Percentiles rank a stretch among this genome's conserved stretches.
phyloP scores from a whole-genome alignment of 2,797 vertebrate species.

The Hirundo rustica region DNA sequence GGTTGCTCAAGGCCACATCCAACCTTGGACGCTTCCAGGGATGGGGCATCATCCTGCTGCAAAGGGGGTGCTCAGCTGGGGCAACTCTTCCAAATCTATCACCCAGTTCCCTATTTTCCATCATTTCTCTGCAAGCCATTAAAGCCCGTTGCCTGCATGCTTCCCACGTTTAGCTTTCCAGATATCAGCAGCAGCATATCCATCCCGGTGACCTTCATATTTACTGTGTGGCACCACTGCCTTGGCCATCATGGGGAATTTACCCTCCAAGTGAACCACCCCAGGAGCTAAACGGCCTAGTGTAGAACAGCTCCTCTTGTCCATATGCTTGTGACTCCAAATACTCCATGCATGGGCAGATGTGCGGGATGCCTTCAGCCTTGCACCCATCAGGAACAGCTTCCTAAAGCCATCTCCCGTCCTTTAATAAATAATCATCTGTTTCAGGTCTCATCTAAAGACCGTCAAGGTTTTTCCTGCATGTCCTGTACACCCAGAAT shows the following conservation, averaged over 20 bases:
- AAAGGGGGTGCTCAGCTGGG: neutral
- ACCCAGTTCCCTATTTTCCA: neutral
- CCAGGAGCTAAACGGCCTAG: neutral
- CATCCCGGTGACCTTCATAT: neutral
- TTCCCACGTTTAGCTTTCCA: neutral
- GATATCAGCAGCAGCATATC: neutral
- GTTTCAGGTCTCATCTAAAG: neutral
- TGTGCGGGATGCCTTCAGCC: fast-evolving
- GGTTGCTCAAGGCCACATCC: neutral
- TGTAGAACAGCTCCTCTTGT: neutral
- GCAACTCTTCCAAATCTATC: neutral
- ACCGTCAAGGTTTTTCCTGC: neutral
- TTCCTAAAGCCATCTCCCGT: neutral
- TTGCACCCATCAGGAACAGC: neutral
- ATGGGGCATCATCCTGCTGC: neutral
- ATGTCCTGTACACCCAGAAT: neutral
- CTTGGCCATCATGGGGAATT: neutral
- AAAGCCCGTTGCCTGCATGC: neutral
- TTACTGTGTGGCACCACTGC: too few species aligned
- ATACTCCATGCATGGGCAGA: fast-evolving
- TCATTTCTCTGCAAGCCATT: neutral
- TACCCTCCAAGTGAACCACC: neutral
- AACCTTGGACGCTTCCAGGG: neutral
- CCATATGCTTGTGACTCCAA: neutral
- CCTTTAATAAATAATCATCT: neutral